Percentiles rank a stretch among this genome's conserved stretches.
Evolutionary conservation across 2,888 invertebrate genomes (phyloP).

Genomic region (Cetonia aurata): DNA sequence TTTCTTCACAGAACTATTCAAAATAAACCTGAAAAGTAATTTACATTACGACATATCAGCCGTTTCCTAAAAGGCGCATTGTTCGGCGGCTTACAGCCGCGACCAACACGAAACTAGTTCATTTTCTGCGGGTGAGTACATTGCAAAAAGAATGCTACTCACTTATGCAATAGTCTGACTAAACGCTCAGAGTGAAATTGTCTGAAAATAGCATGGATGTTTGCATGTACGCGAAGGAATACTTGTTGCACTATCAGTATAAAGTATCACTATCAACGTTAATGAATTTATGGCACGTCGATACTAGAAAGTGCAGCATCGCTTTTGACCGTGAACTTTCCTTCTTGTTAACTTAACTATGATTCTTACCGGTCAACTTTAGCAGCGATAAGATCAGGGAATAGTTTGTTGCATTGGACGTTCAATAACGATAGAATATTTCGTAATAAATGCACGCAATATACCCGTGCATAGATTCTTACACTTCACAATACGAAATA

Average conservation of each 20-base stretch:
- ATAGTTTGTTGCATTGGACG: background rate
- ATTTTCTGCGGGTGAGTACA: constrained; percentile 13
- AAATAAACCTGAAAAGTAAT: constrained; percentile 20
- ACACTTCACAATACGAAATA: background rate
- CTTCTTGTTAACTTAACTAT: constrained; percentile 12
- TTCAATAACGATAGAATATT: constrained; percentile 17
- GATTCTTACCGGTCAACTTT: background rate
- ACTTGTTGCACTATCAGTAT: background rate
- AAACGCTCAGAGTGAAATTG: constrained; percentile 1
- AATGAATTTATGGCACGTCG: constrained; percentile 24
- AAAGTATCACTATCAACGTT: background rate
- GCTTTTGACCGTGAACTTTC: constrained; percentile 42
- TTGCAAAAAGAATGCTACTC: constrained; percentile 13
- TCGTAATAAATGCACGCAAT: constrained; percentile 12
- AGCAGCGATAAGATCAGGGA: constrained; percentile 1
- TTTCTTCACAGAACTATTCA: constrained; percentile 22
- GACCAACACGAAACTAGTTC: constrained; percentile 11
- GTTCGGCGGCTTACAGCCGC: constrained; percentile 7
- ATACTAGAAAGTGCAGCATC: constrained; percentile 43
- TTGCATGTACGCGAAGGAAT: background rate
- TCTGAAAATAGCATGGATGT: background rate
- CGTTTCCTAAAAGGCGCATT: constrained; percentile 30
- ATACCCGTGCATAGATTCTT: constrained; percentile 27
- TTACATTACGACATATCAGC: constrained; percentile 13
- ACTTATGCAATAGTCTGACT: constrained; percentile 17